A percentile compares a stretch with the other conserved stretches of the same genome.
Conservation (phyloP, 2,113 vertebrate species). For the Cranoglanis bouderius region DNA sequence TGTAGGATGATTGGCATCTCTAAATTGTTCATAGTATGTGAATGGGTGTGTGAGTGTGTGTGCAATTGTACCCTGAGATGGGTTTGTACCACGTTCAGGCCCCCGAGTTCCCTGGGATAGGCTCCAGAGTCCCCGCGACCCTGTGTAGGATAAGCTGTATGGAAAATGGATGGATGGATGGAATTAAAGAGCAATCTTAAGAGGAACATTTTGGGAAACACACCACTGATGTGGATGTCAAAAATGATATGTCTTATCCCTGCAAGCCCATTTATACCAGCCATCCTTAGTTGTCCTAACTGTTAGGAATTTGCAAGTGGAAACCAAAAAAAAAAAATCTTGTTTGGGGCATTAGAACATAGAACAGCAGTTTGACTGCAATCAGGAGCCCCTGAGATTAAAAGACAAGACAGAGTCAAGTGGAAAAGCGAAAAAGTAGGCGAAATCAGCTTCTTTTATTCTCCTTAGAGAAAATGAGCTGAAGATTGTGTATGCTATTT, state of each 20-base stretch:
- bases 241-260: not conserved
- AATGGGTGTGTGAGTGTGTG: too few species aligned
- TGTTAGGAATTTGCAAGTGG: not conserved
- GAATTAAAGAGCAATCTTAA: not conserved
- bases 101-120: too few species aligned
- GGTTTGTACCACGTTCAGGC: too few species aligned
- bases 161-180: too few species aligned
- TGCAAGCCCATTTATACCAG: not conserved
- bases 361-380: not conserved
- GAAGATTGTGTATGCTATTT: slow-evolving; percentile 6
- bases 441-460: not conserved
- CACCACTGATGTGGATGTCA: not conserved
- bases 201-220: not conserved
- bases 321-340: not conserved
- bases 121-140: too few species aligned
- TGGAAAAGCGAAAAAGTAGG: slow-evolving; percentile 9
- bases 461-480: slow-evolving; percentile 5
- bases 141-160: too few species aligned
- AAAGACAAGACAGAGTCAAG: not conserved
- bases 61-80: too few species aligned
- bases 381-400: not conserved
- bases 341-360: not conserved
- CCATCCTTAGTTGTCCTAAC: not conserved
- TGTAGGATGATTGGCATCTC: too few species aligned
- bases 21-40: too few species aligned